Evolutionary conservation across 2,113 vertebrate genomes (phyloP).

Genomic region (Petrocephalus microphthalmus): DNA sequence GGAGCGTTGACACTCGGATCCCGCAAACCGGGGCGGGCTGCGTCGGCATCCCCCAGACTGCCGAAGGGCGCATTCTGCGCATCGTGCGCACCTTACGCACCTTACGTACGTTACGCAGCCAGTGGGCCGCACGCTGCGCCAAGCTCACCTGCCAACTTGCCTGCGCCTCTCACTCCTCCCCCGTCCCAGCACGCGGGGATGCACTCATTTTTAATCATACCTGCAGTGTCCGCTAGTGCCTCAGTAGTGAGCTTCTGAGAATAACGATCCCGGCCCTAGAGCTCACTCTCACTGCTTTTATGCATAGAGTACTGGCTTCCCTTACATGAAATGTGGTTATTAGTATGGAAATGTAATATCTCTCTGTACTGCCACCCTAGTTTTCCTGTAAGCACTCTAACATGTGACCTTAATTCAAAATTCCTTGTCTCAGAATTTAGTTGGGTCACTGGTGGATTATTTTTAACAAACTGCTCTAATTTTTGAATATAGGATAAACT

Average conservation of each 20-base stretch:
- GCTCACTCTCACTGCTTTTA: neutral
- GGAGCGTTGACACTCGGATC: constrained; percentile 38
- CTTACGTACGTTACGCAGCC: constrained; percentile 6
- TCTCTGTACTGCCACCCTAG: neutral
- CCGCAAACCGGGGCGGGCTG: constrained; percentile 16
- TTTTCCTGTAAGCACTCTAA: neutral
- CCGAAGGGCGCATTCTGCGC: constrained; percentile 15
- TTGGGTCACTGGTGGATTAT: neutral
- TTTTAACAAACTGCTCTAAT: neutral
- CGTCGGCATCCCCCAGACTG: constrained; percentile 19
- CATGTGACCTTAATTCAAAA: constrained; percentile 4
- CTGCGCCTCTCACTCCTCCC: constrained; percentile 8
- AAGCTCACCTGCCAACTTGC: constrained; percentile 13
- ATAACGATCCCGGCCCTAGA: neutral
- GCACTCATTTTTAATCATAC: neutral
- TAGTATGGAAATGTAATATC: neutral
- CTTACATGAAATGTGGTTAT: neutral
- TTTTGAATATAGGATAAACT: neutral
- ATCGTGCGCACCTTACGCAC: neutral
- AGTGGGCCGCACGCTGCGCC: constrained; percentile 5
- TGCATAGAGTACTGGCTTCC: neutral
- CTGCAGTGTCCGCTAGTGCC: neutral
- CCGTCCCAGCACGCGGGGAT: neutral
- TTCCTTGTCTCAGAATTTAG: neutral
- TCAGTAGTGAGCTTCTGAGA: neutral